Evolutionary conservation across 2,888 invertebrate species (phyloP).

Genomic region (Polia nebulosa): DNA sequence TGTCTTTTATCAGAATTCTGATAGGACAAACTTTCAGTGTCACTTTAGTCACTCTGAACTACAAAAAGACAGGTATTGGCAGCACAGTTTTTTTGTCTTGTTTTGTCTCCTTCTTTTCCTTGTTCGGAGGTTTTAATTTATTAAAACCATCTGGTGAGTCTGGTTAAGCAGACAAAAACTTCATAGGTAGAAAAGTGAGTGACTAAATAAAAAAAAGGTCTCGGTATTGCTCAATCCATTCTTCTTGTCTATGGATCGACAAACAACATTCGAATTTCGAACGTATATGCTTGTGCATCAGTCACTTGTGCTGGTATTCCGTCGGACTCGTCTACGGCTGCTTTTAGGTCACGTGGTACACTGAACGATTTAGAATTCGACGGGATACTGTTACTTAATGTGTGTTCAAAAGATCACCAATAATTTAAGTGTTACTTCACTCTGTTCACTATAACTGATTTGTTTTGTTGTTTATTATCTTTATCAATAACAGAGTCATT

Average conservation of each 20-base stretch:
- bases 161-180: background rate
- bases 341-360: constrained; percentile 41
- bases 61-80: too few relatives aligned
- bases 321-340: constrained; percentile 16
- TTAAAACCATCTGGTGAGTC: background rate
- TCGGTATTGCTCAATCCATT: background rate
- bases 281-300: constrained; percentile 53
- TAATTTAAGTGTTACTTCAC: too few relatives aligned
- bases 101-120: too few relatives aligned
- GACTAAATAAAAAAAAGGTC: background rate
- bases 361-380: constrained; percentile 38
- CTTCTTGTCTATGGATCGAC: constrained; percentile 6
- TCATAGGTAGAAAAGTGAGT: background rate
- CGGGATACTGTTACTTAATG: constrained; percentile 8
- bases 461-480: too few relatives aligned
- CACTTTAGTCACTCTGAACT: background rate
- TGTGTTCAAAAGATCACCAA: background rate
- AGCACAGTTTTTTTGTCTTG: too few relatives aligned
- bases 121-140: background rate
- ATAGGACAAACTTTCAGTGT: background rate
- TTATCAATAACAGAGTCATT: too few relatives aligned
- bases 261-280: constrained; percentile 46
- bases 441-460: background rate
- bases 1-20: background rate
- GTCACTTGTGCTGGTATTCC: constrained; percentile 39